Evolutionary conservation across 2,113 vertebrate genomes (phyloP).

Genomic region (Montifringilla adamsi): DNA sequence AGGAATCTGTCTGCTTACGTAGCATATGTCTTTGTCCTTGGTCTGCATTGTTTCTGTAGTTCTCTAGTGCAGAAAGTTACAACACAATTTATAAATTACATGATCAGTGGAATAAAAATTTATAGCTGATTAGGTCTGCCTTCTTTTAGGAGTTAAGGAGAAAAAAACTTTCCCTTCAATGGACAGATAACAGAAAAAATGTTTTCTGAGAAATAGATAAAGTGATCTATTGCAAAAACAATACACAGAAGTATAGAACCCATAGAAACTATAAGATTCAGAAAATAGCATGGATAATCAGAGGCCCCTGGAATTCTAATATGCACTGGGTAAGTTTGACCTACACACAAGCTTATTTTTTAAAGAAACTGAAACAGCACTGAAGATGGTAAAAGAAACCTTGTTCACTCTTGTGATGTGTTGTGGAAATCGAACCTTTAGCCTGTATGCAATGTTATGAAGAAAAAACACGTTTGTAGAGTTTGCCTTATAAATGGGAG

Average conservation of each 20-base stretch:
- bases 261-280: background rate
- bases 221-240: background rate
- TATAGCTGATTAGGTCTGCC: background rate
- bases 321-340: background rate
- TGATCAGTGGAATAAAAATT: constrained; percentile 10
- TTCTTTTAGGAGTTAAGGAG: constrained; percentile 20
- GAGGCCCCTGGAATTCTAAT: background rate
- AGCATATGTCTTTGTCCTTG: constrained; percentile 28
- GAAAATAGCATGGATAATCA: background rate
- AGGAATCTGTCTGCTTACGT: constrained; percentile 40
- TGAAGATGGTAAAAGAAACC: background rate
- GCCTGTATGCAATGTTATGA: background rate
- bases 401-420: background rate
- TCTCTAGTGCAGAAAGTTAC: constrained; percentile 9
- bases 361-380: background rate
- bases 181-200: background rate
- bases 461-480: background rate
- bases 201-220: background rate
- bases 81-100: background rate
- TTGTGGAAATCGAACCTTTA: constrained; percentile 33
- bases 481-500: background rate
- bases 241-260: background rate
- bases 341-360: background rate
- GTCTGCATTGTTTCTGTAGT: background rate
- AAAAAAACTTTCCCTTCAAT: background rate